phyloP scores from a whole-genome alignment of 2,113 vertebrate genomes.

The Pelecanoides urinatrix region DNA sequence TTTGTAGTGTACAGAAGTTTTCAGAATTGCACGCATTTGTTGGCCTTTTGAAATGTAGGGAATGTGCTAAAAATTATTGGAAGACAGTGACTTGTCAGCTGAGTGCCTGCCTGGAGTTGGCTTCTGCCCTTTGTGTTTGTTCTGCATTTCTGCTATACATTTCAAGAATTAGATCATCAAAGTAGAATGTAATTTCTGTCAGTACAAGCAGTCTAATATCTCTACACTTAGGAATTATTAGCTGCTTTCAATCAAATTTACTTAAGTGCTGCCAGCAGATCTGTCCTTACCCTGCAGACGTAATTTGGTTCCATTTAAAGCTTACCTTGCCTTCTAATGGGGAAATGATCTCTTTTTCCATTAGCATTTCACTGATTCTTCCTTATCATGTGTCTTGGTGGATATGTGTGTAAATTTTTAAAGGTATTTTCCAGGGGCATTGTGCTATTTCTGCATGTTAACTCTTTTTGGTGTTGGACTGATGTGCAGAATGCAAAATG shows the following conservation, averaged over 20 bases:
- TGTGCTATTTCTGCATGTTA: not conserved
- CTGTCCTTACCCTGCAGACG: not conserved
- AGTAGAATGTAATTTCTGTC: slow-evolving; percentile 3
- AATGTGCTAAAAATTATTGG: not conserved
- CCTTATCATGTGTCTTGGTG: not conserved
- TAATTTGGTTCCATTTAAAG: not conserved
- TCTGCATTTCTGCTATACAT: not conserved
- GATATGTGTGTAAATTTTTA: not conserved
- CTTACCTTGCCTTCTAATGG: not conserved
- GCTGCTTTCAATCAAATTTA: slow-evolving; percentile 1
- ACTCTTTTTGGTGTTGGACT: not conserved
- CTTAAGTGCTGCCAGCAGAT: not conserved
- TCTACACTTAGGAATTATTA: slow-evolving; percentile 5
- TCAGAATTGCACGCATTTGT: not conserved
- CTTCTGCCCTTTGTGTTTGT: not conserved
- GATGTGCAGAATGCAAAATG: not conserved
- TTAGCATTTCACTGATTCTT: not conserved
- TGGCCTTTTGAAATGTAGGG: not conserved
- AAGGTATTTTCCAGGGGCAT: not conserved
- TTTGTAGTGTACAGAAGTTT: not conserved
- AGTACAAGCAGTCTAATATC: slow-evolving; percentile 13
- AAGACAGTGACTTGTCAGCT: not conserved
- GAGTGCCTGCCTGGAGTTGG: not conserved
- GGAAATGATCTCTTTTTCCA: not conserved
- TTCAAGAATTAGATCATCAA: slow-evolving; percentile 30